Evolutionary conservation across 2,888 invertebrate species (phyloP).

Genomic region (Tenthredo amoena): DNA sequence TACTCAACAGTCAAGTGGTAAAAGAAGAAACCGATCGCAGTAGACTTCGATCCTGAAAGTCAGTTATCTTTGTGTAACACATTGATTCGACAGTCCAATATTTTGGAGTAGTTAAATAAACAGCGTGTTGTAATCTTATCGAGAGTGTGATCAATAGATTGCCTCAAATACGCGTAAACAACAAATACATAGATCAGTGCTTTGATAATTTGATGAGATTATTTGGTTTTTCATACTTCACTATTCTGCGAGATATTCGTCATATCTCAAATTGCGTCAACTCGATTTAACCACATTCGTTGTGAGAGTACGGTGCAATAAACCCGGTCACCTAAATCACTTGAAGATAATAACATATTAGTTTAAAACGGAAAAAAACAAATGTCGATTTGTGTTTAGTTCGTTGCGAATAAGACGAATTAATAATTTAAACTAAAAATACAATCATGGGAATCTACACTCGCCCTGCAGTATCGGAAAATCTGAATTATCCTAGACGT

Average conservation of each 20-base stretch:
- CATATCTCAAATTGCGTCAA: not conserved
- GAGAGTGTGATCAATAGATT: not conserved
- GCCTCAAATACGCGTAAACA: not conserved
- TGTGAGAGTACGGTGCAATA: too few species aligned
- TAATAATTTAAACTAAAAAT: not conserved
- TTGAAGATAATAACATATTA: not conserved
- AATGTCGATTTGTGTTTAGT: not conserved
- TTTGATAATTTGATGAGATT: not conserved
- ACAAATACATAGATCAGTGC: not conserved
- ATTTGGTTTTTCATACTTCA: not conserved
- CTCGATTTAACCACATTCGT: not conserved
- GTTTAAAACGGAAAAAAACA: too few species aligned
- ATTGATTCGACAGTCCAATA: not conserved
- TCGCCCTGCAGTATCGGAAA: not conserved
- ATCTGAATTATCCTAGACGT: conserved; percentile 1
- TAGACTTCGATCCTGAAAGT: not conserved
- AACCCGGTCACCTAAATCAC: not conserved
- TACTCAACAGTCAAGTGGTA: conserved; percentile 11
- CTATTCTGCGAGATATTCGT: not conserved
- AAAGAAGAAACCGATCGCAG: not conserved
- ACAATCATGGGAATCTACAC: conserved; percentile 18
- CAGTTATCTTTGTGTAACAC: not conserved
- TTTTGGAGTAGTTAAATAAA: not conserved
- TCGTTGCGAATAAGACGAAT: not conserved
- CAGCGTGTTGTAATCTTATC: not conserved